Evolutionary conservation across 2,888 invertebrate genomes (phyloP).

Genomic region (Autographa pulchrina): DNA sequence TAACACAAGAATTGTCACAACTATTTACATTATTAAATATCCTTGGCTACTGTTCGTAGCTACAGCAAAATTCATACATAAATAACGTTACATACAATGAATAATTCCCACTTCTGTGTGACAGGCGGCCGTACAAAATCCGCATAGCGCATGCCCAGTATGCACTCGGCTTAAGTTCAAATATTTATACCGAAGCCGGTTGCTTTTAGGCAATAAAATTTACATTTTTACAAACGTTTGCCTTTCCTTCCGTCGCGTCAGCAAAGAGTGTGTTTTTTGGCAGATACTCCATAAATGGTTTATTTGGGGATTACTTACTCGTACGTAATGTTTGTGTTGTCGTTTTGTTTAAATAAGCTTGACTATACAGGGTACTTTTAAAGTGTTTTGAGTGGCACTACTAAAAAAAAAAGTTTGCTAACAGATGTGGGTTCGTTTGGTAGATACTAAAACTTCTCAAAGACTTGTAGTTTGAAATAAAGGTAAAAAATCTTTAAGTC

Average conservation of each 20-base stretch:
- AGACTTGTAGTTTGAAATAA: too few relatives aligned
- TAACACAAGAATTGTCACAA: too few relatives aligned
- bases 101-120: slow-evolving; percentile 62
- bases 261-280: slow-evolving; percentile 47
- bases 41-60: too few relatives aligned
- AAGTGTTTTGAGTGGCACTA: too few relatives aligned
- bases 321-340: not conserved
- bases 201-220: slow-evolving; percentile 83
- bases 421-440: too few relatives aligned
- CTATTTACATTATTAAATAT: too few relatives aligned
- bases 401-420: too few relatives aligned
- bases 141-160: slow-evolving; percentile 74
- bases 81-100: not conserved
- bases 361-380: too few relatives aligned
- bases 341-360: not conserved
- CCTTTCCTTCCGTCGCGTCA: slow-evolving; percentile 41
- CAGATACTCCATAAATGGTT: slow-evolving; percentile 48
- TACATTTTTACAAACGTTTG: slow-evolving; percentile 84
- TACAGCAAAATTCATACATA: not conserved
- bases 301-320: slow-evolving; percentile 36
- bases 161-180: slow-evolving; percentile 79
- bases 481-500: too few relatives aligned
- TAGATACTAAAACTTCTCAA: too few relatives aligned
- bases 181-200: slow-evolving; percentile 80
- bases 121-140: slow-evolving; percentile 46